These are phyloP conservation scores for Acanthiza pusilla DNA, from an alignment of 2,797 vertebrate genomes.

Conservation along the genomic window DNA sequence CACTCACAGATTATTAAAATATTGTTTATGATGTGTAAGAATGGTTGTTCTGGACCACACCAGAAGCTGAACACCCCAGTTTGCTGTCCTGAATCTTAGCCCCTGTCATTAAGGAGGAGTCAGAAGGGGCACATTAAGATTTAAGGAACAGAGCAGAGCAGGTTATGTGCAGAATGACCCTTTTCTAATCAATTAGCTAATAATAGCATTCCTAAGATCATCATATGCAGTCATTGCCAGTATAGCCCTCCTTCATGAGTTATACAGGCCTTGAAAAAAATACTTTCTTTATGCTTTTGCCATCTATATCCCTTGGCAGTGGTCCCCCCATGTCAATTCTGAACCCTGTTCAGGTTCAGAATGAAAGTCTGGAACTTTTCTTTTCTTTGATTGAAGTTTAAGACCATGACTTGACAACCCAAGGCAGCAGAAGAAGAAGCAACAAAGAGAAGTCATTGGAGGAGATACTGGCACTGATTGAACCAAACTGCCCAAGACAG, in stretches of 20 bases:
- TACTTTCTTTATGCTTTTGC: background rate
- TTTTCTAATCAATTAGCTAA: background rate
- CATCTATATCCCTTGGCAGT: background rate
- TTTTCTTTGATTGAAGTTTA: background rate
- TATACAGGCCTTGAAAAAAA: background rate
- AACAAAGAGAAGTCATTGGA: background rate
- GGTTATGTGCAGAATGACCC: background rate
- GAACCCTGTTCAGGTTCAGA: background rate
- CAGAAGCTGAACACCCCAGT: background rate
- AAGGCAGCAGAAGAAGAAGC: background rate
- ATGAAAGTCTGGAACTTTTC: background rate
- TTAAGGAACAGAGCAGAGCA: background rate
- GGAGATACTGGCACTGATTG: background rate
- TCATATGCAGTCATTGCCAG: background rate
- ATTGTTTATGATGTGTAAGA: background rate
- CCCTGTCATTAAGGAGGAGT: background rate
- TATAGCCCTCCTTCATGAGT: background rate
- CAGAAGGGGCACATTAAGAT: background rate
- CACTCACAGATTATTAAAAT: constrained; percentile 9
- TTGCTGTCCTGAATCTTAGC: background rate
- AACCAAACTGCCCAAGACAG: background rate
- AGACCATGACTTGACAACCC: background rate
- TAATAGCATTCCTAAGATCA: background rate
- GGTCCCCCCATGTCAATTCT: background rate
- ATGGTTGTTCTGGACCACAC: background rate